Evolutionary conservation across 1,140 invertebrate species (phyloP).

Genomic region (Leucophenga varia): DNA sequence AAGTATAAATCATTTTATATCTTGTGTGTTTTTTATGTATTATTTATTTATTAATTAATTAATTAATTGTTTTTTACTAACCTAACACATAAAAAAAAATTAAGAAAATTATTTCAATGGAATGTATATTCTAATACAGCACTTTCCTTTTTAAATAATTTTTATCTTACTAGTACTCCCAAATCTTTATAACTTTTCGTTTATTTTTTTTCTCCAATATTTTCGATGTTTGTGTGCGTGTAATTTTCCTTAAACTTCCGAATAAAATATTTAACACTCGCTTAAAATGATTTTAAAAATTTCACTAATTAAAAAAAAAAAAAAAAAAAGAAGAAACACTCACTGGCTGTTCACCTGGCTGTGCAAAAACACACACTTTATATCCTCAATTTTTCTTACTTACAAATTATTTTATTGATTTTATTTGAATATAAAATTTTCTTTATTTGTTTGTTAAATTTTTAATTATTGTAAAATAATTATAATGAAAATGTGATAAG

Average conservation of each 20-base stretch:
- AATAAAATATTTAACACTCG: not conserved
- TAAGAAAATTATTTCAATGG: constrained; percentile 16
- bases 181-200: constrained; percentile 1
- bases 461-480: constrained; percentile 10
- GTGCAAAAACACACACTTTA: constrained; percentile 3
- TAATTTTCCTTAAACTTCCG: not conserved
- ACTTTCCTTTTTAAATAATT: constrained; percentile 6
- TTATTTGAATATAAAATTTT: constrained; percentile 14
- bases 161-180: constrained; percentile 8
- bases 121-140: constrained; percentile 27
- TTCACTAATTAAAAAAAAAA: not conserved
- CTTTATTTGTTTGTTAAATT: constrained; percentile 33
- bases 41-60: constrained; percentile 25
- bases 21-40: constrained; percentile 29
- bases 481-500: constrained; percentile 42
- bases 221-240: constrained; percentile 18
- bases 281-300: not conserved
- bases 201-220: no score
- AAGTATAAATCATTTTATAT: not conserved
- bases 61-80: constrained; percentile 22
- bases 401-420: constrained; percentile 14
- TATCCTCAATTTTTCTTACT: constrained; percentile 14
- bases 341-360: constrained; percentile 11
- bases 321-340: not conserved
- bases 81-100: constrained; percentile 7